Percentiles rank a stretch among this genome's conserved stretches.
phyloP scores from a whole-genome alignment of 2,888 invertebrate genomes.

The Cerceris ruficornis region DNA sequence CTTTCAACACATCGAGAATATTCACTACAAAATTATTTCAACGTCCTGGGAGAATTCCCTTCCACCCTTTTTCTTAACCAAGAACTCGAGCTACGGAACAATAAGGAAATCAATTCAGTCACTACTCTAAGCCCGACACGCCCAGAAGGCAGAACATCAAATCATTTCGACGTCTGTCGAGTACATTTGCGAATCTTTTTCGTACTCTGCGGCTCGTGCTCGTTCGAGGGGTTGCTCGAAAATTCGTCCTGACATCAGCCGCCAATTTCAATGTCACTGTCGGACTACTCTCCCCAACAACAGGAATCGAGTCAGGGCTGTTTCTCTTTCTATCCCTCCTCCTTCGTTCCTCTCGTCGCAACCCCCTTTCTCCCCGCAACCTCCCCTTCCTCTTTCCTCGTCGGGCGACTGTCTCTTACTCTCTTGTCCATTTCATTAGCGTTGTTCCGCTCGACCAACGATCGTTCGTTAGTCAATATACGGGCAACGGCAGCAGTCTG shows the following conservation, averaged over 20 bases:
- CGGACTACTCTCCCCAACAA: slow-evolving; percentile 31
- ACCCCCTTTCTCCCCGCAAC: neutral
- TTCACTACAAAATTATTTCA: too few species aligned
- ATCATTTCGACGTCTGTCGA: too few species aligned
- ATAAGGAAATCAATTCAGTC: too few species aligned
- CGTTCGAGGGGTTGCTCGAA: neutral
- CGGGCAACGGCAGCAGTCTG: slow-evolving; percentile 21
- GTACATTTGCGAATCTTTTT: too few species aligned
- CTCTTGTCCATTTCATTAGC: slow-evolving; percentile 42
- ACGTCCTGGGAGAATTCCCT: too few species aligned
- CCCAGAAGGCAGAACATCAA: too few species aligned
- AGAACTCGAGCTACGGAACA: too few species aligned
- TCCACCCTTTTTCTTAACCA: too few species aligned
- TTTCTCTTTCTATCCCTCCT: slow-evolving; percentile 11
- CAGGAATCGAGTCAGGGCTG: slow-evolving; percentile 19
- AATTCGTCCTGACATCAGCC: neutral
- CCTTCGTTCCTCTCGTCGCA: neutral
- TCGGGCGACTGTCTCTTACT: neutral
- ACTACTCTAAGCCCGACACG: too few species aligned
- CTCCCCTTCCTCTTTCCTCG: neutral
- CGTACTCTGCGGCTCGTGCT: too few species aligned
- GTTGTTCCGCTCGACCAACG: slow-evolving; percentile 43
- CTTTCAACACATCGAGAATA: too few species aligned
- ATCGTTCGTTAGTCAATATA: slow-evolving; percentile 46
- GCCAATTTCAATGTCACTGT: slow-evolving; percentile 54